Conservation (phyloP, 2,888 invertebrate genomes). For the Cylindroiulus punctatus region DNA sequence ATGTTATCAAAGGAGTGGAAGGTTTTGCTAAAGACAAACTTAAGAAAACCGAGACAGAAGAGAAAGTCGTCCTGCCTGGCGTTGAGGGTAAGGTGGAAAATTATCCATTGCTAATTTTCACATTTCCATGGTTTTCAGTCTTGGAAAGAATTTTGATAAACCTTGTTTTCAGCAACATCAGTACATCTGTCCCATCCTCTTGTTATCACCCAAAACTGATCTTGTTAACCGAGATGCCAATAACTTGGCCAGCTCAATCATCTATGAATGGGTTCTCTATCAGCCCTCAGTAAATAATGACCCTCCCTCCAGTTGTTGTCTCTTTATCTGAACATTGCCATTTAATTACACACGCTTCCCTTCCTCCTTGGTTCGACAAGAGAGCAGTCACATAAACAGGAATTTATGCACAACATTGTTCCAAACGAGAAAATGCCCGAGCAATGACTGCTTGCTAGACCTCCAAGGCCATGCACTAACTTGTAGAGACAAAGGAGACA, state of each 20-base stretch:
- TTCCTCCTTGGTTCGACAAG: neutral
- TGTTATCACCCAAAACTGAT: neutral
- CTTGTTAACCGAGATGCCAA: constrained; percentile 7
- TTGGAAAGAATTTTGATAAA: neutral
- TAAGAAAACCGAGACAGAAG: constrained; percentile 90
- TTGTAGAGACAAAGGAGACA: neutral
- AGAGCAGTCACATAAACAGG: neutral
- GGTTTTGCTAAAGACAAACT: constrained; percentile 83
- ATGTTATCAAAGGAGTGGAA: constrained; percentile 82
- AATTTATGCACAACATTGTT: neutral
- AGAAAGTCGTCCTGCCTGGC: constrained; percentile 92
- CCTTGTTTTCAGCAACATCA: neutral
- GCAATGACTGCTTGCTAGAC: neutral
- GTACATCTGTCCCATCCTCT: neutral
- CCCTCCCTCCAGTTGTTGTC: constrained; percentile 8
- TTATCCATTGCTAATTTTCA: neutral
- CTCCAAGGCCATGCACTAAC: constrained; percentile 7
- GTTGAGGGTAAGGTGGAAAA: constrained; percentile 79
- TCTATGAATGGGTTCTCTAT: neutral
- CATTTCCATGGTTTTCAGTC: neutral
- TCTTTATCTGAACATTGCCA: constrained; percentile 20
- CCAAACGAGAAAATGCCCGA: neutral
- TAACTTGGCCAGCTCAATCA: constrained; percentile 12
- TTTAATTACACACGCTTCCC: neutral
- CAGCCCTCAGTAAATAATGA: neutral